Base-by-base conservation (phyloP, 2,113 vertebrate genomes). In the Cheilinus undulatus region DNA sequence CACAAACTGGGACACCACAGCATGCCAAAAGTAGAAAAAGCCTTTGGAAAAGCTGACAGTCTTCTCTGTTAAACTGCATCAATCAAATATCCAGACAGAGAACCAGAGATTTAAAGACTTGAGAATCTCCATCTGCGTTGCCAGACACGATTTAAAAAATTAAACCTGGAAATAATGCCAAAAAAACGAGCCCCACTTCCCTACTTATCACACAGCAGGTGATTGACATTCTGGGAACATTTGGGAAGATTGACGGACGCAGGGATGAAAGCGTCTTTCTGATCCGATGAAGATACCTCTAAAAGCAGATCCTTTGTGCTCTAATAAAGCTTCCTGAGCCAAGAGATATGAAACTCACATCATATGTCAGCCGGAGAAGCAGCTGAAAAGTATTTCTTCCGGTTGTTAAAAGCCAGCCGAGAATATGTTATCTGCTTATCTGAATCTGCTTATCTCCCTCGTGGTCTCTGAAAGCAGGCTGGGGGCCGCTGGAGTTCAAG, bases 1-100 rank as follows among this genome's bases (percentile, higher is more conserved):
- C 83, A 91, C 92, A 93, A 93, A 93, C 74, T 81, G 91, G 86
- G 92, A 92, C 75, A 78, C 69, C 46, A 86, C 81, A 88, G 83
- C 83, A 90, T 78, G 72, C 73, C 80, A 84, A 85, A 84, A 89
- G 83, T 45, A 64, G 76, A 78, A 82, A 76, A 81, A 81, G 53
- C 65, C 72, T 85, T 69, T 69, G 84, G 76, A 89, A 82, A 82
- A 81, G 60, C 63, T 66, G 82, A 85, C 74, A 72, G 63, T 74
- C 46, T 40, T 78, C 46, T 69, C 63, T 70, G 63, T 38, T 67
- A 42, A 78, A 82, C 66, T 75, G 75, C 84, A 87, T 85, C 82
- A 79, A 84, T 88, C 75, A 85, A 69, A 78, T 11, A 73, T 70
- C 54, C 75, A 59, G 73, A 82, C 71, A 69, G 56, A 75, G 61